Conservation (phyloP, 2,113 vertebrate genomes). For the Oriolus oriolus region DNA sequence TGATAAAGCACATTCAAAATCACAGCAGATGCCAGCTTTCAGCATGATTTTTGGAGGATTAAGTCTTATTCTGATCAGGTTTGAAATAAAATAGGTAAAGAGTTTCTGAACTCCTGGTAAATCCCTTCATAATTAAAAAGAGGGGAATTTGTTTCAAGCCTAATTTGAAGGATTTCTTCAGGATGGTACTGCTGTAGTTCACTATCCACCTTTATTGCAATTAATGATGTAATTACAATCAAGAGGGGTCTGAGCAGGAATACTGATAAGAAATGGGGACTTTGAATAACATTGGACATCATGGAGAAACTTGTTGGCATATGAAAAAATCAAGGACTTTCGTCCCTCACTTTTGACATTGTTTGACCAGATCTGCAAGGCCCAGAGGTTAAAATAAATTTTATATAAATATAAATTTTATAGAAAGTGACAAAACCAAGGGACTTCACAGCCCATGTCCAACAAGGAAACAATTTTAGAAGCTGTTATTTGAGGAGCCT, state of each 20-base stretch:
- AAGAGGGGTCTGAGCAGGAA: not conserved
- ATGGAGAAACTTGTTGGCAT: not conserved
- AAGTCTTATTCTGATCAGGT: not conserved
- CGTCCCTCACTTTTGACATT: not conserved
- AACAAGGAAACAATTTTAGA: not conserved
- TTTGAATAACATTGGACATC: not conserved
- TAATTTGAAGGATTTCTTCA: not conserved
- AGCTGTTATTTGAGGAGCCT: not conserved
- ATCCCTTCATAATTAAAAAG: not conserved
- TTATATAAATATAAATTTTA: no score
- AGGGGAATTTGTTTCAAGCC: not conserved
- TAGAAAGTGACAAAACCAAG: not conserved
- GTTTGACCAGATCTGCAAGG: not conserved
- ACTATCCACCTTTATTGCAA: not conserved
- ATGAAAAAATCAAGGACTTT: not conserved
- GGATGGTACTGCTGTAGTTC: not conserved
- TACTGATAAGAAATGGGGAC: not conserved
- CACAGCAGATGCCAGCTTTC: not conserved
- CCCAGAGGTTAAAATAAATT: not conserved
- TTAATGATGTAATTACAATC: not conserved
- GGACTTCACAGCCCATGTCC: not conserved
- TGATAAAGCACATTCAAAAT: not conserved
- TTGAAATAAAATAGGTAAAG: not conserved
- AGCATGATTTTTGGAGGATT: not conserved
- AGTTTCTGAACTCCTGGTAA: not conserved